Percentiles rank a stretch among this genome's conserved stretches.
phyloP scores from a whole-genome alignment of 1,140 invertebrate species.

The Trichogramma pretiosum region DNA sequence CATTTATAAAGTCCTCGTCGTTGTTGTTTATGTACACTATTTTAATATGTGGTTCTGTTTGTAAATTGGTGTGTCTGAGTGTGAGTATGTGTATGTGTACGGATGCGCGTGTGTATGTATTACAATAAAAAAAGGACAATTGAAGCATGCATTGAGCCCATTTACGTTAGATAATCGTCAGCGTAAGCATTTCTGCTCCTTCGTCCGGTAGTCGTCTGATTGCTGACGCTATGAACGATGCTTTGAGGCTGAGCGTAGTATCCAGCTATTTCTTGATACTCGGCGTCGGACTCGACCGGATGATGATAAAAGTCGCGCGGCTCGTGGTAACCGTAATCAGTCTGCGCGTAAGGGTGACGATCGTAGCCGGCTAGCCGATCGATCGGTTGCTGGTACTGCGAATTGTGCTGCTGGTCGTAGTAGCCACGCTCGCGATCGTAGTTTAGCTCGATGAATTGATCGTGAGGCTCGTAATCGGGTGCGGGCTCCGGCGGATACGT shows the following conservation, averaged over 20 bases:
- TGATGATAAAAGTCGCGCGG: slow-evolving; percentile 19
- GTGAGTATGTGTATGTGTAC: background rate
- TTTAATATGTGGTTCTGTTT: background rate
- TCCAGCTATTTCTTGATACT: slow-evolving; percentile 22
- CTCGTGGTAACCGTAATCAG: slow-evolving; percentile 2
- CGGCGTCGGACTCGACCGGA: slow-evolving; percentile 22
- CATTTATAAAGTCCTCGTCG: too few relatives aligned
- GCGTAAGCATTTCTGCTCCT: too few relatives aligned
- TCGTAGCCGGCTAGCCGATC: slow-evolving; percentile 27
- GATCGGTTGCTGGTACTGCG: slow-evolving; percentile 37
- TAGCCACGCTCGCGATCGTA: slow-evolving; percentile 10
- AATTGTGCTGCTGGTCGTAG: slow-evolving; percentile 10
- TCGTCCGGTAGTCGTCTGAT: too few relatives aligned
- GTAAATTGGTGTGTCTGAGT: too few relatives aligned
- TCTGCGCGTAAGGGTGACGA: slow-evolving; percentile 17
- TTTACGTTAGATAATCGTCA: too few relatives aligned
- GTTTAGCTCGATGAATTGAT: slow-evolving; percentile 17
- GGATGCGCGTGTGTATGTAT: background rate
- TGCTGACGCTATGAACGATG: too few relatives aligned
- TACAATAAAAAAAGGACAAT: too few relatives aligned
- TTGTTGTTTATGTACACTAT: too few relatives aligned
- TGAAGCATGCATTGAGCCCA: too few relatives aligned
- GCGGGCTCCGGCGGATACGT: slow-evolving; percentile 2
- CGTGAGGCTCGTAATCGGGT: slow-evolving; percentile 8
- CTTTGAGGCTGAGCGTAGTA: too few relatives aligned